A percentile compares a stretch with the other conserved stretches of the same genome.
Evolutionary conservation across 2,888 invertebrate species (phyloP).

Genomic region (Cephus spinipes): DNA sequence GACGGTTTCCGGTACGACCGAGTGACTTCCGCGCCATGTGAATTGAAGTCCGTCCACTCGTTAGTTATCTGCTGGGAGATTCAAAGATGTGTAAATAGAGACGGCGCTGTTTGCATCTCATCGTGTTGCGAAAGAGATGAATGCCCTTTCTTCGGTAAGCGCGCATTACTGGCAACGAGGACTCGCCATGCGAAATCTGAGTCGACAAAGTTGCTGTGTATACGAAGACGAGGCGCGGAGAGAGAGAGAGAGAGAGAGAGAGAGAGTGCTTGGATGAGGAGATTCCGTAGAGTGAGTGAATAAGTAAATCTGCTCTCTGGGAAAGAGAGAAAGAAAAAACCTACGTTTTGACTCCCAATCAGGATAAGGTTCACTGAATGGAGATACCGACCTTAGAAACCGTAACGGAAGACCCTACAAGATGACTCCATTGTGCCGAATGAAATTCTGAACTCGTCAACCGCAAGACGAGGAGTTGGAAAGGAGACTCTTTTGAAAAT

Average conservation of each 20-base stretch:
- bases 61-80: slow-evolving; percentile 58
- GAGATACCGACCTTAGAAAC: neutral
- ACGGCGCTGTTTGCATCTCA: slow-evolving; percentile 61
- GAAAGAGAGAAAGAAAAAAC: neutral
- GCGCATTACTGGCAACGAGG: neutral
- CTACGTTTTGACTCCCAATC: neutral
- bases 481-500: neutral
- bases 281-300: neutral
- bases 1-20: neutral
- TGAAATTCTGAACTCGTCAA: neutral
- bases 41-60: neutral
- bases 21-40: neutral
- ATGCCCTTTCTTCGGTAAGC: slow-evolving; percentile 35
- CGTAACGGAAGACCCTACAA: neutral
- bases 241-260: neutral
- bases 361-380: neutral
- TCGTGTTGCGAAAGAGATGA: slow-evolving; percentile 60
- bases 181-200: neutral
- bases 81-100: slow-evolving; percentile 65
- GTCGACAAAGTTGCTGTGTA: neutral
- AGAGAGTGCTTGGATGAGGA: neutral
- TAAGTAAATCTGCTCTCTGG: neutral
- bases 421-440: neutral
- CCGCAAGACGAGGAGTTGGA: neutral
- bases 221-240: neutral